Conservation (phyloP, 2,113 vertebrate species). For the Bubo scandiacus region DNA sequence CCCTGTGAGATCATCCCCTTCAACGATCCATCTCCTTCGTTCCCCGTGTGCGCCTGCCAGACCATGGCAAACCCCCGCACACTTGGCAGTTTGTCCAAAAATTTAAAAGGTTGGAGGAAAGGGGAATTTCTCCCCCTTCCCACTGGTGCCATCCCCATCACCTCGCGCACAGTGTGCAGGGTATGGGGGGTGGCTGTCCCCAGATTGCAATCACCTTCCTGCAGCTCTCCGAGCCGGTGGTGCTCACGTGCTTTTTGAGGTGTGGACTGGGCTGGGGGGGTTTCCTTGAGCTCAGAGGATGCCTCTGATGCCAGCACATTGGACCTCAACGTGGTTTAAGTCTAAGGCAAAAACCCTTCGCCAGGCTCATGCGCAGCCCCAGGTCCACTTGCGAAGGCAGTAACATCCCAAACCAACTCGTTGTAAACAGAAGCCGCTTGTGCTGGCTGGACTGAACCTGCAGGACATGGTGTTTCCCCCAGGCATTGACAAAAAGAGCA, state of each 20-base stretch:
- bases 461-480: neutral
- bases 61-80: neutral
- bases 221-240: neutral
- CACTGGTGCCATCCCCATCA: accelerated
- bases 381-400: accelerated
- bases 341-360: neutral
- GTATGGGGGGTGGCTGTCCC: neutral
- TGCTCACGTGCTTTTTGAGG: accelerated
- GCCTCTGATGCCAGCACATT: neutral
- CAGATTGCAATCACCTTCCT: neutral
- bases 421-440: neutral
- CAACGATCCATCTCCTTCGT: neutral
- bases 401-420: neutral
- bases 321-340: accelerated
- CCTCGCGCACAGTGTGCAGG: accelerated
- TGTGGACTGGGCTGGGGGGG: neutral
- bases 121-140: neutral
- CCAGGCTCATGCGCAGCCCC: neutral
- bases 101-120: neutral
- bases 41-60: neutral
- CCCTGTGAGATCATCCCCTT: neutral
- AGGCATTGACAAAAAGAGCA: neutral
- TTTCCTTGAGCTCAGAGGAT: neutral
- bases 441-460: neutral
- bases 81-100: neutral